Evolutionary conservation across 2,888 invertebrate genomes (phyloP), one percentile per base, ranked within the genome.

Genomic region (Panzeria rudis): DNA sequence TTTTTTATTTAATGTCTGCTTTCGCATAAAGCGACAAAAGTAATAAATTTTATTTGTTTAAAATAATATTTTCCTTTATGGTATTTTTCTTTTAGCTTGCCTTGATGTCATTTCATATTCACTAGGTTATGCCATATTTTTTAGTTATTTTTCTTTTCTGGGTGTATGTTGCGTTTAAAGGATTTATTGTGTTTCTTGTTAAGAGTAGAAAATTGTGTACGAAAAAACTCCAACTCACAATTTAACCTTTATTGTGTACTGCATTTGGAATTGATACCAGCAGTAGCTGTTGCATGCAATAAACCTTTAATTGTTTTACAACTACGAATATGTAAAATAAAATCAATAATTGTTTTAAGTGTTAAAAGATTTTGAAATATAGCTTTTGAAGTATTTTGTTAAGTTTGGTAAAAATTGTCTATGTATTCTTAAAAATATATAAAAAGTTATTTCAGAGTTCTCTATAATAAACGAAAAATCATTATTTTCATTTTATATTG

Each of bases 11-110:
- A 76, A 80, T 80, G 59, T 44, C 32, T 44, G 76, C 72, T 77
- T 84, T 84, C 66, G 44, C 66, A 80, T 72, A 29, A 68, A 77
- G 76, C 76, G 76, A 80, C 84, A 80, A 80, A 80, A 72, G 80
- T 68, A 80, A 80, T 80, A 76, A 84, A 80, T 84, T 61, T 72
- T 76, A 76, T 80, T 84, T 80, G 20, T 68, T 72, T 68, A 61
- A 71, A 68, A 77, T 68, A 72, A 52, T 72, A 75, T 71, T 54
- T 75, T 54, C 35, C 44, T 79, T 71, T 79, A 54, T 64, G 79
- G 62, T 32, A 29, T 35, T 44, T 25, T 66, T 64, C 54, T 50
- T 50, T 17, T 20, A 20, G 3, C 23, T 32, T 52, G 5, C 29
- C 17, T 75, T 71, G 54, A 73, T 52, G 71, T 68, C 71, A 66